Evolutionary conservation across 92 coral and sea anemone genomes (phyloP).

Genomic region (Phymanthus crucifer): DNA sequence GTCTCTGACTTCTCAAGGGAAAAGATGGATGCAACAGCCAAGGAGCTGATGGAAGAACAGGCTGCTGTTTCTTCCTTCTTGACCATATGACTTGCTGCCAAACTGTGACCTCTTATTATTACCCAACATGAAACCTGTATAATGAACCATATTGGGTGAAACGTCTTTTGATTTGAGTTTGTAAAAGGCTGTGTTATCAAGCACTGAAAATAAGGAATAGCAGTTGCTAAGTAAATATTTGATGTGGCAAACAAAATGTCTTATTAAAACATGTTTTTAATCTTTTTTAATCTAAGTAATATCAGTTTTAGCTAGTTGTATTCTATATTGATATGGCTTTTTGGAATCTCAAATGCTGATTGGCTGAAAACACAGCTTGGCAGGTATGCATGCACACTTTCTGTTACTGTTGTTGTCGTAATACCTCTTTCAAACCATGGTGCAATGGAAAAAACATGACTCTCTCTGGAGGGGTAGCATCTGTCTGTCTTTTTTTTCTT

Average conservation of each 20-base stretch:
- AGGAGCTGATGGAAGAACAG: constrained; percentile 74
- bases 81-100: constrained; percentile 17
- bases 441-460: too few relatives aligned
- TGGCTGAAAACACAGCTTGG: too few relatives aligned
- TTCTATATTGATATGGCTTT: too few relatives aligned
- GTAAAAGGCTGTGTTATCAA: not conserved
- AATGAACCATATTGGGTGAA: not conserved
- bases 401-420: too few relatives aligned
- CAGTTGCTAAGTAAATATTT: not conserved
- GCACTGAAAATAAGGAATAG: not conserved
- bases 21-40: constrained; percentile 93
- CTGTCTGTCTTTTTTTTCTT: too few relatives aligned
- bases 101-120: not conserved
- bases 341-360: too few relatives aligned
- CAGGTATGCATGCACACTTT: too few relatives aligned
- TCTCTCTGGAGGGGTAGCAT: too few relatives aligned
- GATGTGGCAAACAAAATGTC: not conserved
- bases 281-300: too few relatives aligned
- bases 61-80: constrained; percentile 48
- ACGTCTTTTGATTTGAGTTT: not conserved
- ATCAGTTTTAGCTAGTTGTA: too few relatives aligned
- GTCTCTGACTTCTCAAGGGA: constrained; percentile 89
- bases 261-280: too few relatives aligned
- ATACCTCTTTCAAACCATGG: too few relatives aligned
- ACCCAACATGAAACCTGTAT: not conserved